Evolutionary conservation across 2,888 invertebrate species (phyloP).

Genomic region (Melieria omissa): DNA sequence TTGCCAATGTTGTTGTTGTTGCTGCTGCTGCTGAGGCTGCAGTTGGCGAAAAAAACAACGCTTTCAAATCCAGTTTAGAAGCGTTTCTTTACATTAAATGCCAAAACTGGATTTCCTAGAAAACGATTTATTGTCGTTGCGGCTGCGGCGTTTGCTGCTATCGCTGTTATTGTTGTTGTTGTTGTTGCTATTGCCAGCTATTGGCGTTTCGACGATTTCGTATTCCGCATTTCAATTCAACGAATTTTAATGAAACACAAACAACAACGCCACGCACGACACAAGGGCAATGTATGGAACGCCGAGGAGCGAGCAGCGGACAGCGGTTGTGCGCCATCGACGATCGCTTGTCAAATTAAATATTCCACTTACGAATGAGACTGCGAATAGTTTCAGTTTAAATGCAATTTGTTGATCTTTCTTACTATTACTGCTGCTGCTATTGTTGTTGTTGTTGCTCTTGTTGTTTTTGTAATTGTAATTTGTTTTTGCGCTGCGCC

Average conservation of each 20-base stretch:
- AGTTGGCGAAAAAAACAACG: slow-evolving; percentile 14
- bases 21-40: neutral
- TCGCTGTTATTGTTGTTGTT: slow-evolving; percentile 26
- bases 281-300: neutral
- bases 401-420: too few relatives aligned
- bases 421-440: slow-evolving; percentile 18
- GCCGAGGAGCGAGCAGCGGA: slow-evolving; percentile 51
- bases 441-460: slow-evolving; percentile 29
- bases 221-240: slow-evolving; percentile 41
- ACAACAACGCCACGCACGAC: neutral
- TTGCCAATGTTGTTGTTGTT: slow-evolving; percentile 20
- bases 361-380: slow-evolving; percentile 29
- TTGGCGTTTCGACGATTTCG: slow-evolving; percentile 42
- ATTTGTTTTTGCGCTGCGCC: slow-evolving; percentile 29
- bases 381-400: too few relatives aligned
- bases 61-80: slow-evolving; percentile 48
- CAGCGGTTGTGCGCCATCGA: slow-evolving; percentile 30
- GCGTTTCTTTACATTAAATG: slow-evolving; percentile 42
- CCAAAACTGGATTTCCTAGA: slow-evolving; percentile 51
- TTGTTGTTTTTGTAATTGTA: slow-evolving; percentile 40
- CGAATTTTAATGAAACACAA: slow-evolving; percentile 40
- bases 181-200: slow-evolving; percentile 37
- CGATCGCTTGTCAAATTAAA: slow-evolving; percentile 31
- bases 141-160: slow-evolving; percentile 14
- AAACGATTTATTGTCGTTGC: slow-evolving; percentile 41